These are phyloP conservation scores for Trachemys scripta DNA, from an alignment of 2,113 vertebrate genomes.

Conservation along the genomic window DNA sequence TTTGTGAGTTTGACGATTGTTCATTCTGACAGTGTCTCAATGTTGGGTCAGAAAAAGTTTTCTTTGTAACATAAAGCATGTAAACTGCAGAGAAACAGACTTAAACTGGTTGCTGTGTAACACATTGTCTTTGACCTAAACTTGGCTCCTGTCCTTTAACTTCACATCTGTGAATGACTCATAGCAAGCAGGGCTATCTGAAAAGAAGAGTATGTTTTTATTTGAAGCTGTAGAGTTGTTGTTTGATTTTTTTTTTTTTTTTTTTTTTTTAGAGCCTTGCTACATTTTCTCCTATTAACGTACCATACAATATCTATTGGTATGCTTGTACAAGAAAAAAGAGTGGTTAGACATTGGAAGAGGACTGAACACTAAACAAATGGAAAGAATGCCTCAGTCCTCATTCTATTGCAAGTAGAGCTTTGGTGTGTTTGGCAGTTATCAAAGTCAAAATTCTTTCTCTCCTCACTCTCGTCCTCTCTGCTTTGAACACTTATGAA, in stretches of 20 bases:
- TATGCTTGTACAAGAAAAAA: conserved; percentile 23
- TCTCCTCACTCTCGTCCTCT: neutral
- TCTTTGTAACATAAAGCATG: neutral
- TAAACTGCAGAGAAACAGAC: conserved; percentile 53
- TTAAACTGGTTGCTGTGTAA: conserved; percentile 63
- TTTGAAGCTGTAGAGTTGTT: conserved; percentile 40
- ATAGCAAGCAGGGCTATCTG: conserved; percentile 58
- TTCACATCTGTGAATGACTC: conserved; percentile 75
- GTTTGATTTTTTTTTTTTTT: conserved; percentile 37
- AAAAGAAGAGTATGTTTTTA: conserved; percentile 58
- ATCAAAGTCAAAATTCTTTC: neutral
- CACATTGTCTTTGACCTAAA: conserved; percentile 70
- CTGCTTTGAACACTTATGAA: neutral
- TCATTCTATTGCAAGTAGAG: conserved; percentile 46
- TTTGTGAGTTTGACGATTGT: neutral
- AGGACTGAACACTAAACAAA: neutral
- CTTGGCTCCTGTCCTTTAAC: conserved; percentile 63
- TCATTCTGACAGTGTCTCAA: neutral
- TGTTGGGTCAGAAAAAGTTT: neutral
- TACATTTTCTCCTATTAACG: neutral
- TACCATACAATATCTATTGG: neutral
- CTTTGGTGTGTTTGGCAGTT: conserved; percentile 51
- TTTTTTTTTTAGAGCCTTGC: conserved; percentile 36
- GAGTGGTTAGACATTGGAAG: neutral
- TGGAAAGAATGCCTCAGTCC: conserved; percentile 22